These are phyloP conservation scores for Muscina levida DNA, from an alignment of 2,888 invertebrate species.

Conservation along the genomic window DNA sequence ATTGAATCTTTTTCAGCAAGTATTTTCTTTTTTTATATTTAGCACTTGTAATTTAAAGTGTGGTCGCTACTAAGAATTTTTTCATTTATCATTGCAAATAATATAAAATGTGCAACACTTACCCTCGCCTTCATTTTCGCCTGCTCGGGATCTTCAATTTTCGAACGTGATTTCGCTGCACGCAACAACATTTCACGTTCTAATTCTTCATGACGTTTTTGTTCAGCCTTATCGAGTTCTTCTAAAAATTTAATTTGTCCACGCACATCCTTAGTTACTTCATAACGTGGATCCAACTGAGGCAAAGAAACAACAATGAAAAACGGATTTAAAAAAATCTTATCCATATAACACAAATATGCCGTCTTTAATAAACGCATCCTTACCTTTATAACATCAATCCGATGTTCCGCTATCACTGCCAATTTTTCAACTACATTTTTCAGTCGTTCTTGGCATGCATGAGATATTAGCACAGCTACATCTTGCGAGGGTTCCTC, in stretches of 20 bases:
- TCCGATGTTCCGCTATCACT: constrained; percentile 95
- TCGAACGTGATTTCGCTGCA: constrained; percentile 97
- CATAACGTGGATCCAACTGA: constrained; percentile 94
- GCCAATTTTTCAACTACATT: constrained; percentile 94
- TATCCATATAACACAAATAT: not conserved
- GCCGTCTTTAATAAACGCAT: no score
- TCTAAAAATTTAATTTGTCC: constrained; percentile 98
- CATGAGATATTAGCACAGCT: constrained; percentile 94
- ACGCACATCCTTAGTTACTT: constrained; percentile 92
- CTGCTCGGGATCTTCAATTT: constrained; percentile 98
- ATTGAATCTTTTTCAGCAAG: no score
- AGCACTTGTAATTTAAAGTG: no score
- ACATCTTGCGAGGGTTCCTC: constrained; percentile 93
- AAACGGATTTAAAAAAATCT: not conserved
- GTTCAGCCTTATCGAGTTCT: constrained; percentile 95
- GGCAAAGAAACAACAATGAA: constrained; percentile 64
- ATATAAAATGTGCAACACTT: no score
- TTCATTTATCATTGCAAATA: no score
- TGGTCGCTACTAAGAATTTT: no score
- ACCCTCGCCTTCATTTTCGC: constrained; percentile 98
- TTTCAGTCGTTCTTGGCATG: constrained; percentile 95
- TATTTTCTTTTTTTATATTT: no score
- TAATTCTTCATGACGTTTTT: constrained; percentile 95
- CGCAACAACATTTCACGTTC: constrained; percentile 96
- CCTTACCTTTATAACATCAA: constrained; percentile 92